Evolutionary conservation across 2,888 invertebrate species (phyloP).

Genomic region (Syritta pipiens): DNA sequence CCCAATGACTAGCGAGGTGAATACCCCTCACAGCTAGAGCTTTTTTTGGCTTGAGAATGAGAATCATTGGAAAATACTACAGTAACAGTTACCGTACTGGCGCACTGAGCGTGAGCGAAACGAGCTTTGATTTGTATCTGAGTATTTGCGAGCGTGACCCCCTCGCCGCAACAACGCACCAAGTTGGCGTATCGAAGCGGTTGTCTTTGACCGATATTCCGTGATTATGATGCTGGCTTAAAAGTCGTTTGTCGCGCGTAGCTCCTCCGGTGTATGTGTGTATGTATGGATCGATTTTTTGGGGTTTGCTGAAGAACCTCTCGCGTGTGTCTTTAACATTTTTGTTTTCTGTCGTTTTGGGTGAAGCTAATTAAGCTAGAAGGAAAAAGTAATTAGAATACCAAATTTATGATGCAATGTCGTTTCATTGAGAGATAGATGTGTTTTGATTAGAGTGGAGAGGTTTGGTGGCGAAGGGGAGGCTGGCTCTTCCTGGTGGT

Average conservation of each 20-base stretch:
- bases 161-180: no score
- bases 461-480: not conserved
- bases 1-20: no score
- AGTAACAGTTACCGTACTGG: conserved; percentile 51
- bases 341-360: not conserved
- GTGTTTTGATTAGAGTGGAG: no score
- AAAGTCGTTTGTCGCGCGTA: not conserved
- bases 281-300: not conserved
- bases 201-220: conserved; percentile 64
- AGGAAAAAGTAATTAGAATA: conserved; percentile 32
- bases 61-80: conserved; percentile 35
- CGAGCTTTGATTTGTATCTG: not conserved
- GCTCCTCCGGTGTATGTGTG: not conserved
- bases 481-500: not conserved
- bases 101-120: not conserved
- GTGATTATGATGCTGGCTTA: conserved; percentile 17
- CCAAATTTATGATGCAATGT: conserved; percentile 44
- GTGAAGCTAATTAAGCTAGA: conserved; percentile 11
- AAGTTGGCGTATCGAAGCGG: conserved; percentile 36
- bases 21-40: no score
- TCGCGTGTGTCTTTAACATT: conserved; percentile 23
- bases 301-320: conserved; percentile 13
- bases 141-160: no score
- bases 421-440: not conserved
- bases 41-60: conserved; percentile 21